phyloP scores from a whole-genome alignment of 2,113 vertebrate genomes.

The Cricetomys ansorgei region DNA sequence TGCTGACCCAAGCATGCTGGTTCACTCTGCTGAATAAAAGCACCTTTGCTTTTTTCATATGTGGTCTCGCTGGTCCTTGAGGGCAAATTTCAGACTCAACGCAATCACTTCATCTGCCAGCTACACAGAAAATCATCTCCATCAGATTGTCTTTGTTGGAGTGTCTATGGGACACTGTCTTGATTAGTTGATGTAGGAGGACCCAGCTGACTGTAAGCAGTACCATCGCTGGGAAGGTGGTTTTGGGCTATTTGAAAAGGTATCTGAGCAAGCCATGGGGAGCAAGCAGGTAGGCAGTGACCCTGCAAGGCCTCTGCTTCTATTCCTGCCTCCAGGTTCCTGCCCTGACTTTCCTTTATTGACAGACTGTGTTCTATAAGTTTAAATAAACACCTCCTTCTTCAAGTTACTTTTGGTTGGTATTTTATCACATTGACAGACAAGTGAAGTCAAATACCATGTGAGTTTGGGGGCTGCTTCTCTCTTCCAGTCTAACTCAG shows the following conservation, averaged over 20 bases:
- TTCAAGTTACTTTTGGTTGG: neutral
- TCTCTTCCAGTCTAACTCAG: neutral
- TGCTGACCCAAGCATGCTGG: too few relatives aligned
- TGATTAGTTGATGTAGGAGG: neutral
- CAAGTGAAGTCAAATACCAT: neutral
- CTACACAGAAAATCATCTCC: rapidly evolving
- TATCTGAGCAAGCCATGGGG: neutral
- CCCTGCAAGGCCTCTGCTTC: neutral
- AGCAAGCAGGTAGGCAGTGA: neutral
- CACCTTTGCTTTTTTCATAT: too few relatives aligned
- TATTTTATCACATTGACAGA: neutral
- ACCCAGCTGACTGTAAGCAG: neutral
- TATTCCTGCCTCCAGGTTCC: neutral
- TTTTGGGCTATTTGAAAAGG: neutral
- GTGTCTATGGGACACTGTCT: neutral
- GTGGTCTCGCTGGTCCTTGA: too few relatives aligned
- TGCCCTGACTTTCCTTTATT: neutral
- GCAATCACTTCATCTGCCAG: too few relatives aligned
- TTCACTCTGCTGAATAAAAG: too few relatives aligned
- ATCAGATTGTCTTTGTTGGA: rapidly evolving
- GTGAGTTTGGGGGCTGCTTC: rapidly evolving
- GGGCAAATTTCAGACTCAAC: too few relatives aligned
- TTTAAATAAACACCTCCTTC: neutral
- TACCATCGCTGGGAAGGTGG: neutral
- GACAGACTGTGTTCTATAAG: neutral